A percentile compares a stretch with the other conserved stretches of the same genome.
phyloP scores from a whole-genome alignment of 2,888 invertebrate species.

The Elegia similella region DNA sequence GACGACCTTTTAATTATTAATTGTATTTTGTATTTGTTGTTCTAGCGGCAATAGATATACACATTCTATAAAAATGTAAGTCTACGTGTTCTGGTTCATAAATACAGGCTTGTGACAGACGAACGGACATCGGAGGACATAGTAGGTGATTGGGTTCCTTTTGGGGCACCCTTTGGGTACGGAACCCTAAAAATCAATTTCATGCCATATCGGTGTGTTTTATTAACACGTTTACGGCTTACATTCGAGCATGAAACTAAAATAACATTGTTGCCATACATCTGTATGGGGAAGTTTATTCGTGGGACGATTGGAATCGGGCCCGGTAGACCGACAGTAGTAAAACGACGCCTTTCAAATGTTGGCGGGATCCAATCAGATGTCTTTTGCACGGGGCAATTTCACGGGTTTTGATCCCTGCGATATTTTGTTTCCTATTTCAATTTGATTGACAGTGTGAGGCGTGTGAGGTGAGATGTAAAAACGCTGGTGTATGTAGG shows the following conservation, averaged over 20 bases:
- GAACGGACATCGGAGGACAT: no score
- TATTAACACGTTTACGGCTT: slow-evolving; percentile 44
- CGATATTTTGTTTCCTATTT: slow-evolving; percentile 18
- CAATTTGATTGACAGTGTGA: slow-evolving; percentile 13
- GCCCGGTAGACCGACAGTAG: slow-evolving; percentile 35
- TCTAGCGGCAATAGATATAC: no score
- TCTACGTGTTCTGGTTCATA: no score
- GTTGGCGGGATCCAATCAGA: slow-evolving; percentile 37
- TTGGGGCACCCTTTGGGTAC: no score
- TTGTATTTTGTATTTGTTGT: no score
- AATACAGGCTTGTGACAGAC: no score
- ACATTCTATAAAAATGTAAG: no score
- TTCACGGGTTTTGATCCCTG: slow-evolving; percentile 29
- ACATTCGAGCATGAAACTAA: slow-evolving; percentile 36
- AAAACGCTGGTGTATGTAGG: slow-evolving; percentile 15
- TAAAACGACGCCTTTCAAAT: slow-evolving; percentile 43
- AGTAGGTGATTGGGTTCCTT: no score
- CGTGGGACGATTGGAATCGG: slow-evolving; percentile 43
- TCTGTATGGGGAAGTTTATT: slow-evolving; percentile 42
- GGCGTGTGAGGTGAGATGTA: slow-evolving; percentile 18
- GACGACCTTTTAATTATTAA: no score
- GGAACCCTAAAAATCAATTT: slow-evolving; percentile 29
- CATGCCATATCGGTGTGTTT: slow-evolving; percentile 34
- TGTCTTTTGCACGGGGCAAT: slow-evolving; percentile 29
- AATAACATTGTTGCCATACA: slow-evolving; percentile 48